Evolutionary conservation across 53 echinoderm and acorn worm species (phyloP).

Genomic region (Actinopyga echinites): DNA sequence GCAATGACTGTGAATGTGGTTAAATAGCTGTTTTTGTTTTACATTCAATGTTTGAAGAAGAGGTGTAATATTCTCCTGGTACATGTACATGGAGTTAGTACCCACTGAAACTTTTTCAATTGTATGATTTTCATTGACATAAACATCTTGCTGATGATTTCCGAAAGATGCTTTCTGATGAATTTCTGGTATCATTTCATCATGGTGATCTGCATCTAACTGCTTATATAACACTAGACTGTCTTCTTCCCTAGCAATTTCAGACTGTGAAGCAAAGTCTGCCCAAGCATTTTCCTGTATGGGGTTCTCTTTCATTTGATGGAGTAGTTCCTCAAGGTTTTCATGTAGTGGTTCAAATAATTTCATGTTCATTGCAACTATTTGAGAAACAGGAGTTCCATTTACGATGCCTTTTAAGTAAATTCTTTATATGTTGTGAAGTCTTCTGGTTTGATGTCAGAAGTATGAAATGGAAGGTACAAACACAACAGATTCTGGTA

Average conservation of each 20-base stretch:
- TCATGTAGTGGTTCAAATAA: no score
- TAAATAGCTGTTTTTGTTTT: slow-evolving; percentile 39
- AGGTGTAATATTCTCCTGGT: background rate
- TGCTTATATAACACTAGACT: background rate
- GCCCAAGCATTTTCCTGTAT: slow-evolving; percentile 41
- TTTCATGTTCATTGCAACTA: no score
- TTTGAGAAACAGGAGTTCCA: no score
- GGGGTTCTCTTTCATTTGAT: no score
- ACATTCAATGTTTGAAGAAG: slow-evolving; percentile 33
- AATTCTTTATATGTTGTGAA: no score
- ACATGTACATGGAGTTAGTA: background rate
- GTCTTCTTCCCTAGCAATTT: slow-evolving; percentile 34
- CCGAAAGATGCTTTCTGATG: no score
- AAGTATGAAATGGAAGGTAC: no score
- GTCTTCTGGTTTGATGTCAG: no score
- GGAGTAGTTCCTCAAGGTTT: no score
- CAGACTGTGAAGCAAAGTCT: slow-evolving; percentile 47
- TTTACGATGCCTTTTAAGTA: no score
- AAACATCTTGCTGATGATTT: no score
- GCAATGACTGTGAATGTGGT: slow-evolving; percentile 33
- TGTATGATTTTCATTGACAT: background rate
- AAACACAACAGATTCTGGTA: no score
- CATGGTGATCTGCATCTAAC: slow-evolving; percentile 7
- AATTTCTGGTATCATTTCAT: slow-evolving; percentile 8
- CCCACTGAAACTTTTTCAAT: slow-evolving; percentile 9